phyloP scores from a whole-genome alignment of 2,113 vertebrate genomes.

The Desmodus rotundus region DNA sequence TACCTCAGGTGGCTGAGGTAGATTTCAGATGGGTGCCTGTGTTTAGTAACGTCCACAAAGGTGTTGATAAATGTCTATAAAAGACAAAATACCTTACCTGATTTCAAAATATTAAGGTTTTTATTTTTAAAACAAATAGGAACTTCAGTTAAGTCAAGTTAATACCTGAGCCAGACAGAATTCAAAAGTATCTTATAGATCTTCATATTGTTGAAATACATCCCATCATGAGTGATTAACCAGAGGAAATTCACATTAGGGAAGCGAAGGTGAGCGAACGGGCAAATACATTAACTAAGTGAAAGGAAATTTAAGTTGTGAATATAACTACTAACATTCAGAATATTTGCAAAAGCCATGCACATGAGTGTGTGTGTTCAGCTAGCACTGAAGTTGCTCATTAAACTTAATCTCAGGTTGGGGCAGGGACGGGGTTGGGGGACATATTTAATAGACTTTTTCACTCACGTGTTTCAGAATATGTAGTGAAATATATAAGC shows the following conservation, averaged over 20 bases:
- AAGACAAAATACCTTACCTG: not conserved
- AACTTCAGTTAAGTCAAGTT: not conserved
- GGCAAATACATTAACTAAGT: not conserved
- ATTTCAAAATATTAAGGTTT: not conserved
- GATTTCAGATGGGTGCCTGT: not conserved
- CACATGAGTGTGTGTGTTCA: not conserved
- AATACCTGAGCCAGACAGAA: not conserved
- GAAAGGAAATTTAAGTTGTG: not conserved
- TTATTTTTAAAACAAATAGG: not conserved
- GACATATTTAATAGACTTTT: not conserved
- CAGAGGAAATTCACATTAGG: not conserved
- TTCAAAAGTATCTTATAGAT: not conserved
- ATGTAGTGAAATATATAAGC: slow-evolving; percentile 53
- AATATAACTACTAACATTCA: slow-evolving; percentile 9
- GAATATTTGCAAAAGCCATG: not conserved
- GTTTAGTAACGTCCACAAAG: not conserved
- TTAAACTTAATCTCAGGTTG: not conserved
- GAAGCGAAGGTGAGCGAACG: not conserved
- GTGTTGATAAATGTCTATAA: not conserved
- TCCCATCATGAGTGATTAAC: not conserved
- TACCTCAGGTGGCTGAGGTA: not conserved
- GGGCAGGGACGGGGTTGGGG: not conserved
- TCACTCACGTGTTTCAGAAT: not conserved
- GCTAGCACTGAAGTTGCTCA: not conserved
- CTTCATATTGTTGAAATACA: not conserved